A percentile compares a stretch with the other conserved stretches of the same genome.
Evolutionary conservation across 2,797 vertebrate species (phyloP).

Genomic region (Poeciliopsis gracilis): DNA sequence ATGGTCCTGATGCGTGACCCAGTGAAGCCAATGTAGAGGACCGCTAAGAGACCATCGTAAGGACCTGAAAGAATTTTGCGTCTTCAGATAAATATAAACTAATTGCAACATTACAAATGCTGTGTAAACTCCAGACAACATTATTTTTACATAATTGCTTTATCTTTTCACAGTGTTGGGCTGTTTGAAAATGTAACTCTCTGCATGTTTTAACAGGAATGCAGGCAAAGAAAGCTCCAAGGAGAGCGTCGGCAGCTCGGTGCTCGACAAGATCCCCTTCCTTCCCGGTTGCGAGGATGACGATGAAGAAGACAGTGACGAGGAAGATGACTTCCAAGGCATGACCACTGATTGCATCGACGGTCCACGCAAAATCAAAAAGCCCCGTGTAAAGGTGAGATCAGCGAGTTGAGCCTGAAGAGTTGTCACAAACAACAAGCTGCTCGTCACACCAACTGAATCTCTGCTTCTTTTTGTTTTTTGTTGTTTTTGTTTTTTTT

Average conservation of each 20-base stretch:
- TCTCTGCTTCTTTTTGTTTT: neutral
- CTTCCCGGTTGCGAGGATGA: slow-evolving; percentile 87
- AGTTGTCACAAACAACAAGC: too few species aligned
- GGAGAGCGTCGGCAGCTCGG: slow-evolving; percentile 78
- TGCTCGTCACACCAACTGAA: neutral
- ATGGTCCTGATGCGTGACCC: neutral
- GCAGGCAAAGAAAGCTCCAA: slow-evolving; percentile 86
- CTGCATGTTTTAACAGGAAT: slow-evolving; percentile 75
- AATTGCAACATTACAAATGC: neutral
- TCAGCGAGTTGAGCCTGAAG: neutral
- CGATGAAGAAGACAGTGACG: slow-evolving; percentile 90
- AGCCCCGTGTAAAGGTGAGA: slow-evolving; percentile 83
- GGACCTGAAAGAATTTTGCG: neutral
- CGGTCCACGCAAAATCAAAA: slow-evolving; percentile 83
- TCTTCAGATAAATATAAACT: neutral
- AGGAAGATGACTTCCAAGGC: slow-evolving; percentile 89
- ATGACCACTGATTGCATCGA: slow-evolving; percentile 83
- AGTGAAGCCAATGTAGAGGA: neutral
- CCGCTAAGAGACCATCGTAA: neutral
- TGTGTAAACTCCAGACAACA: neutral
- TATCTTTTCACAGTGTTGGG: neutral
- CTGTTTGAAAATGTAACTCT: slow-evolving; percentile 3
- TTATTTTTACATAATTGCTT: neutral
- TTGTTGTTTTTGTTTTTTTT: neutral
- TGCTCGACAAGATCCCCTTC: slow-evolving; percentile 90